Conservation (phyloP, 2,888 invertebrate genomes). For the Cheilosia vulpina region DNA sequence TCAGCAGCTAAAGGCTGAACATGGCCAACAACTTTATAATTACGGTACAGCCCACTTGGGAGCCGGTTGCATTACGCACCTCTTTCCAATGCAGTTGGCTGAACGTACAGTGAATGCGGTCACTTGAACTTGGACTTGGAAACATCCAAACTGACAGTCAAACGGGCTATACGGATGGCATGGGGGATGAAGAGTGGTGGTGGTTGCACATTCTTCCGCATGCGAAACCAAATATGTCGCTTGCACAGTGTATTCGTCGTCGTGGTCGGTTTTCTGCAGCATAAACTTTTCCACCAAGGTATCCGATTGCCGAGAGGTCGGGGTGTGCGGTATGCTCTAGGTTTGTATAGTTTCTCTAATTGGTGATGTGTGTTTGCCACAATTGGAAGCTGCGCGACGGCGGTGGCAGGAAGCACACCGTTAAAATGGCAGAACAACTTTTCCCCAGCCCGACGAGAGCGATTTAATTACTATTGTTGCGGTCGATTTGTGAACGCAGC, state of each 20-base stretch:
- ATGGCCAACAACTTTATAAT: constrained; percentile 42
- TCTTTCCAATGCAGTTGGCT: constrained; percentile 34
- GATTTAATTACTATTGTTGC: constrained; percentile 48
- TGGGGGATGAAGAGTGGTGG: constrained; percentile 5
- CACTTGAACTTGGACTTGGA: constrained; percentile 72
- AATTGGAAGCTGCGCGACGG: constrained; percentile 14
- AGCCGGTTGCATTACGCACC: constrained; percentile 48
- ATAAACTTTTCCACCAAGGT: constrained; percentile 24
- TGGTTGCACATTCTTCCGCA: constrained; percentile 58
- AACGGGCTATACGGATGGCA: too few species aligned
- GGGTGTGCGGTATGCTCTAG: neutral
- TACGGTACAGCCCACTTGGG: constrained; percentile 41
- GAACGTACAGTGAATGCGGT: constrained; percentile 54
- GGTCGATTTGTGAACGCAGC: constrained; percentile 45
- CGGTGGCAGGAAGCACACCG: constrained; percentile 13
- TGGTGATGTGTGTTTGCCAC: constrained; percentile 47
- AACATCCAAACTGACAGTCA: constrained; percentile 8
- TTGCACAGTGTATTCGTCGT: neutral
- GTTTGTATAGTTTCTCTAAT: constrained; percentile 48
- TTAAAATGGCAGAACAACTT: constrained; percentile 44
- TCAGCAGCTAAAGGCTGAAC: constrained; percentile 24
- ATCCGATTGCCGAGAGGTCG: constrained; percentile 39
- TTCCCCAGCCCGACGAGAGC: neutral
- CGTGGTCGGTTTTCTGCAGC: constrained; percentile 36
- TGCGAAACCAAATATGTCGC: constrained; percentile 59